These are phyloP conservation scores for Hapalemur alaotrensis DNA, from an alignment of 2,797 vertebrate genomes.

Conservation along the genomic window DNA sequence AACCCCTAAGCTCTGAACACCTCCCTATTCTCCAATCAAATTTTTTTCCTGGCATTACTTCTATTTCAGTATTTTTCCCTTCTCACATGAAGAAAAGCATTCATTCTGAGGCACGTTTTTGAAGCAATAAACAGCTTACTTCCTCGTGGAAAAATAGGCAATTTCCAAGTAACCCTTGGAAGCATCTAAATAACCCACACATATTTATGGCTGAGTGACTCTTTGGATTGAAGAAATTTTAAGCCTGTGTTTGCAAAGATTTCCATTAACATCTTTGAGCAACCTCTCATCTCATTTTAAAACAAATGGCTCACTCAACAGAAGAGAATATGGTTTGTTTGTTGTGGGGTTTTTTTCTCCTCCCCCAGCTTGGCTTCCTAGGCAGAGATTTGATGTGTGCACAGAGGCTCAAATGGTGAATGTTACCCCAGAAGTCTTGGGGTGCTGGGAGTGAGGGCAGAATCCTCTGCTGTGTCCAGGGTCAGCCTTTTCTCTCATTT, in stretches of 20 bases:
- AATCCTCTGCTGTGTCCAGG: neutral
- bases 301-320: slow-evolving; percentile 48
- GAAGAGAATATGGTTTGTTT: neutral
- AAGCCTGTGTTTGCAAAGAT: slow-evolving; percentile 56
- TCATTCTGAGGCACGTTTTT: slow-evolving; percentile 52
- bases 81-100: slow-evolving; percentile 39
- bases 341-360: neutral
- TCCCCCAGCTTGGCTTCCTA: neutral
- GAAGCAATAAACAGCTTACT: slow-evolving; percentile 62
- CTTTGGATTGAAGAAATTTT: slow-evolving; percentile 47
- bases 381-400: neutral
- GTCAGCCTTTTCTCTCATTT: slow-evolving; percentile 63
- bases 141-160: slow-evolving; percentile 72
- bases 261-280: slow-evolving; percentile 66
- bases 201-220: slow-evolving; percentile 57
- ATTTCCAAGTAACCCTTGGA: slow-evolving; percentile 62
- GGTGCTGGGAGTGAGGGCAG: slow-evolving; percentile 1
- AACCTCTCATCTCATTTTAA: slow-evolving; percentile 45
- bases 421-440: neutral
- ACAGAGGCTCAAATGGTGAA: neutral
- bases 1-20: neutral
- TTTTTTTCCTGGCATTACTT: neutral
- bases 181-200: slow-evolving; percentile 61
- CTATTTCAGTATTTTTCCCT: neutral
- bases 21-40: slow-evolving; percentile 1